Conservation (phyloP, 1,140 invertebrate species). For the Drosophila ficusphila region DNA sequence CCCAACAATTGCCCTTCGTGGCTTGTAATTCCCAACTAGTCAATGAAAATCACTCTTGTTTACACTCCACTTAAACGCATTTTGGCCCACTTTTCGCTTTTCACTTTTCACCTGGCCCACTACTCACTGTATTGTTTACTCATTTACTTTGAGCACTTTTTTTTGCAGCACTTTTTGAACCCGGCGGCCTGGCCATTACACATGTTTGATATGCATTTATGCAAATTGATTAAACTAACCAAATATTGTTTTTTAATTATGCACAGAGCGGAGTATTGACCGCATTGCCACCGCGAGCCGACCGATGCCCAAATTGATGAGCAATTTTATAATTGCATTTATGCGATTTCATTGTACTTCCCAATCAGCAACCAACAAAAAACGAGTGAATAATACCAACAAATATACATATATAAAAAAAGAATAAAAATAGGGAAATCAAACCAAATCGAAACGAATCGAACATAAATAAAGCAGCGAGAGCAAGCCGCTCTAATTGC, state of each 20-base stretch:
- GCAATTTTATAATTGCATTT: slow-evolving; percentile 82
- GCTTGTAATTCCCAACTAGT: neutral
- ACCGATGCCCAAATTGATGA: slow-evolving; percentile 69
- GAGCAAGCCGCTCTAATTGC: slow-evolving; percentile 59
- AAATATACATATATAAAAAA: neutral
- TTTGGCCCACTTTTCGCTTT: slow-evolving; percentile 6
- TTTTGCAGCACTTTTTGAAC: slow-evolving; percentile 12
- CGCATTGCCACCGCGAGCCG: slow-evolving; percentile 54
- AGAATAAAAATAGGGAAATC: neutral
- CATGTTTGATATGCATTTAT: slow-evolving; percentile 58
- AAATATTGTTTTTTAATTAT: slow-evolving; percentile 83
- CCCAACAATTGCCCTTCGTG: too few relatives aligned
- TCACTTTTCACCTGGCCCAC: too few relatives aligned
- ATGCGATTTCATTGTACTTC: slow-evolving; percentile 54
- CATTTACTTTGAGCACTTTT: slow-evolving; percentile 16
- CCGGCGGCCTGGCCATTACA: slow-evolving; percentile 21
- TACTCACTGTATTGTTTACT: slow-evolving; percentile 30
- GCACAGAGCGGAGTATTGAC: slow-evolving; percentile 62
- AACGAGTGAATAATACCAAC: neutral
- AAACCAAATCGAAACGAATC: neutral
- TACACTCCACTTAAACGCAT: slow-evolving; percentile 10
- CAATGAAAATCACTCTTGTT: slow-evolving; percentile 11
- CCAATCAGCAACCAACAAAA: slow-evolving; percentile 32
- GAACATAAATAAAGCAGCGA: slow-evolving; percentile 40
- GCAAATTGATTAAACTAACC: slow-evolving; percentile 81